These are phyloP conservation scores for Samia ricini DNA, from an alignment of 1,140 invertebrate species.

Conservation along the genomic window DNA sequence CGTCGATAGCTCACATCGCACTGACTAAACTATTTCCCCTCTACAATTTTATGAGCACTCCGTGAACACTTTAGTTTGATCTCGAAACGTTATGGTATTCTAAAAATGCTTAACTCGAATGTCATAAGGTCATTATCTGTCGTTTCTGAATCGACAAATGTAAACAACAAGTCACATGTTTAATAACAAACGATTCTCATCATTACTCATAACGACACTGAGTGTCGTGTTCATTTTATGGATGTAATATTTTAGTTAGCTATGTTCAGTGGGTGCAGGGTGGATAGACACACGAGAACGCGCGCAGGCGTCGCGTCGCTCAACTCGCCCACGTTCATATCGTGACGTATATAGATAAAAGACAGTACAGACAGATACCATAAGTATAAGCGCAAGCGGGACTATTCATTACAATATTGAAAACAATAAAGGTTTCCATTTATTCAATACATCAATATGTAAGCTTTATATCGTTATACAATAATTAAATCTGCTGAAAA, in stretches of 20 bases:
- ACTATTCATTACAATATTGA: background rate
- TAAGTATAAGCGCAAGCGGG: conserved; percentile 5
- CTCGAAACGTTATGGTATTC: conserved; percentile 1
- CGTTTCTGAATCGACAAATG: background rate
- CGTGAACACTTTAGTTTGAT: background rate
- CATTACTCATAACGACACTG: background rate
- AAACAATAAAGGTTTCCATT: too few relatives aligned
- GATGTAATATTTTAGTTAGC: background rate
- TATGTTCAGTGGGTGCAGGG: conserved; percentile 6
- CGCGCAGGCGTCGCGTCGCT: conserved; percentile 18
- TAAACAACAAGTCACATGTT: background rate
- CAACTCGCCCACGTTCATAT: conserved; percentile 15
- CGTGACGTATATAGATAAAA: conserved; percentile 3
- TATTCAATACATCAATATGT: too few relatives aligned
- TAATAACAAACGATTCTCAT: background rate
- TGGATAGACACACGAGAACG: conserved; percentile 20
- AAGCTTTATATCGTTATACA: too few relatives aligned
- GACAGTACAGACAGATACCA: background rate
- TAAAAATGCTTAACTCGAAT: conserved; percentile 5
- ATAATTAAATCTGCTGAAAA: too few relatives aligned
- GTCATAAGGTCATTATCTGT: conserved; percentile 7
- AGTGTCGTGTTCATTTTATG: background rate
- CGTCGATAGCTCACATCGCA: background rate
- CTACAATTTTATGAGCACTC: background rate
- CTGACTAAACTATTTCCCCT: background rate